Evolutionary conservation across 2,797 vertebrate species (phyloP).

Genomic region (Rhynchonycteris naso): DNA sequence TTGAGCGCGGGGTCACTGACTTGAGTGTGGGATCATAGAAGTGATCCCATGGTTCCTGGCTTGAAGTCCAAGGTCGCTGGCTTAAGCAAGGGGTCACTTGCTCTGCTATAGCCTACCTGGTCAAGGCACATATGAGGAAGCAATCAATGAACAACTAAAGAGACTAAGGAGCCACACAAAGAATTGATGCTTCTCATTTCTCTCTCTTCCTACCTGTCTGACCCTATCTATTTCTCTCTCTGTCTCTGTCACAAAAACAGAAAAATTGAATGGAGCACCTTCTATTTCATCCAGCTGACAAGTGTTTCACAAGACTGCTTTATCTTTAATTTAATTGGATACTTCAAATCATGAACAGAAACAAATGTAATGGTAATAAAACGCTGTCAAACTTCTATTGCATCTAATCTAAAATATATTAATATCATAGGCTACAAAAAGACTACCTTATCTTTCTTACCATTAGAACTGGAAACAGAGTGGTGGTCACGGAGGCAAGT

Average conservation of each 20-base stretch:
- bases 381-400: not conserved
- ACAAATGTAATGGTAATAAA: slow-evolving; percentile 8
- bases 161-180: no score
- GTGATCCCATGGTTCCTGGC: no score
- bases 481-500: not conserved
- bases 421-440: not conserved
- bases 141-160: no score
- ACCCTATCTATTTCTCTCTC: no score
- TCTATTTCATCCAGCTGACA: not conserved
- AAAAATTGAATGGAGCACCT: not conserved
- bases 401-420: not conserved
- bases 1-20: no score
- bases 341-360: slow-evolving; percentile 22
- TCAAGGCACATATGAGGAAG: no score
- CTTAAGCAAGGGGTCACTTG: no score
- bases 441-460: not conserved
- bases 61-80: no score
- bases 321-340: not conserved
- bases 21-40: no score
- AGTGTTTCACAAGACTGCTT: not conserved
- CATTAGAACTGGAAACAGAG: not conserved
- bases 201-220: no score
- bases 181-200: no score
- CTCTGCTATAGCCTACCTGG: no score
- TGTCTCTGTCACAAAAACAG: not conserved